These are phyloP conservation scores for Pheosia gnoma DNA, from an alignment of 2,888 invertebrate genomes.

Conservation along the genomic window DNA sequence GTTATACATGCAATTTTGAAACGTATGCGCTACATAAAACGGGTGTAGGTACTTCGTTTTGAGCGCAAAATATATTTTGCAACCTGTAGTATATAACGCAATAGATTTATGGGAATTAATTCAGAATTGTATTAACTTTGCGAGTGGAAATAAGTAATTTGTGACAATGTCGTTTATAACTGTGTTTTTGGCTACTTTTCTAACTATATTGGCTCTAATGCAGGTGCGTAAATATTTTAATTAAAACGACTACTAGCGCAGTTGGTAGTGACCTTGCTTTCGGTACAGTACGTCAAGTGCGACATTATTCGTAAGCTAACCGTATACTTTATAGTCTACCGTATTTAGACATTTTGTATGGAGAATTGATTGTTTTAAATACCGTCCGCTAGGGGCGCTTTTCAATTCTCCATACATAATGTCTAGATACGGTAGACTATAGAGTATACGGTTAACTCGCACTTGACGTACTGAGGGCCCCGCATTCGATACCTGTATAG, in stretches of 20 bases:
- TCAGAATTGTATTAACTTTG: neutral
- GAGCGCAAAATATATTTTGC: conserved; percentile 2
- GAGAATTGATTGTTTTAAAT: too few relatives aligned
- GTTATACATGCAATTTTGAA: conserved; percentile 9
- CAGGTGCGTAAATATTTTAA: conserved; percentile 35
- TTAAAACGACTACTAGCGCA: neutral
- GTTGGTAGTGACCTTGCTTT: too few relatives aligned
- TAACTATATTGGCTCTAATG: conserved; percentile 17
- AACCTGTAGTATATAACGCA: conserved; percentile 11
- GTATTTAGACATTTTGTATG: too few relatives aligned
- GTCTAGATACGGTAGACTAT: too few relatives aligned
- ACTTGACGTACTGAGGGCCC: too few relatives aligned
- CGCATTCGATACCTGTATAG: too few relatives aligned
- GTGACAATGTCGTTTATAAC: conserved; percentile 8
- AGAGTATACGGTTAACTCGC: too few relatives aligned
- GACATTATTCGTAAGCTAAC: too few relatives aligned
- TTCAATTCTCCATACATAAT: too few relatives aligned
- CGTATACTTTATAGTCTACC: too few relatives aligned
- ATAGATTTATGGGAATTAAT: neutral
- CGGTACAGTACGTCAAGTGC: too few relatives aligned
- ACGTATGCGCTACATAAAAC: conserved; percentile 8
- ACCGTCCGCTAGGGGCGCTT: too few relatives aligned
- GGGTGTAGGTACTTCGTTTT: conserved; percentile 1
- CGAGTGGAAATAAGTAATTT: neutral
- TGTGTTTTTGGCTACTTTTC: conserved; percentile 15